Conservation (phyloP, 2,888 invertebrate species). For the Acleris literana region DNA sequence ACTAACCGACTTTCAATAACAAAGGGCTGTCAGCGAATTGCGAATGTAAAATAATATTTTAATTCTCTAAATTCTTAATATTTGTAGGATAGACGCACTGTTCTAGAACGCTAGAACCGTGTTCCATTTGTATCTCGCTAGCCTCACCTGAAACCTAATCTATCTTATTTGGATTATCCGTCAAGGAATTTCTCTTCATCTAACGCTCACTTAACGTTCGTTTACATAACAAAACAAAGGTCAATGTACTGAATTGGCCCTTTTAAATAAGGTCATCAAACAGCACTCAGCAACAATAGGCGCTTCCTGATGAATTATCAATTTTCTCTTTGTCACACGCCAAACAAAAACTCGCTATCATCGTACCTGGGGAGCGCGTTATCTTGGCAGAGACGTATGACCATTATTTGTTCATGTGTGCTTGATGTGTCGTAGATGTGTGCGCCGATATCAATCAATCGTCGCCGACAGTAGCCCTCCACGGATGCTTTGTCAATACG, state of each 20-base stretch:
- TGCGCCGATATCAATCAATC: slow-evolving; percentile 66
- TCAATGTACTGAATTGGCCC: slow-evolving; percentile 64
- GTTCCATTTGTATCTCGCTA: slow-evolving; percentile 30
- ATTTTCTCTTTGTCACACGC: slow-evolving; percentile 76
- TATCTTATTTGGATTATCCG: slow-evolving; percentile 34
- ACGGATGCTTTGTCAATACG: slow-evolving; percentile 54
- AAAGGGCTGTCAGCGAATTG: too few relatives aligned
- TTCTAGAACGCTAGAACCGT: slow-evolving; percentile 10
- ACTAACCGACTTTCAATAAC: too few relatives aligned
- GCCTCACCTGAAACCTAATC: slow-evolving; percentile 33
- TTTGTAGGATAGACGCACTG: neutral
- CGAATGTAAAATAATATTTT: too few relatives aligned
- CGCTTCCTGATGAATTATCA: slow-evolving; percentile 73
- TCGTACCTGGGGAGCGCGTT: slow-evolving; percentile 72
- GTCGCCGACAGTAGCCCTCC: slow-evolving; percentile 60
- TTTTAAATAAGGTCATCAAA: slow-evolving; percentile 67
- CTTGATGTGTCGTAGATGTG: slow-evolving; percentile 45
- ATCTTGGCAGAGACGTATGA: slow-evolving; percentile 80
- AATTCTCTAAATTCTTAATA: too few relatives aligned
- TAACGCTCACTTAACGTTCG: slow-evolving; percentile 19
- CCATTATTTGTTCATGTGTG: slow-evolving; percentile 72
- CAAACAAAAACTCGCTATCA: slow-evolving; percentile 75
- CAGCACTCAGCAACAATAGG: slow-evolving; percentile 65
- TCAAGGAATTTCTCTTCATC: slow-evolving; percentile 18
- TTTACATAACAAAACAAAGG: slow-evolving; percentile 57